phyloP scores from a whole-genome alignment of 1,140 invertebrate genomes.

The Caenorhabditis brenneri region DNA sequence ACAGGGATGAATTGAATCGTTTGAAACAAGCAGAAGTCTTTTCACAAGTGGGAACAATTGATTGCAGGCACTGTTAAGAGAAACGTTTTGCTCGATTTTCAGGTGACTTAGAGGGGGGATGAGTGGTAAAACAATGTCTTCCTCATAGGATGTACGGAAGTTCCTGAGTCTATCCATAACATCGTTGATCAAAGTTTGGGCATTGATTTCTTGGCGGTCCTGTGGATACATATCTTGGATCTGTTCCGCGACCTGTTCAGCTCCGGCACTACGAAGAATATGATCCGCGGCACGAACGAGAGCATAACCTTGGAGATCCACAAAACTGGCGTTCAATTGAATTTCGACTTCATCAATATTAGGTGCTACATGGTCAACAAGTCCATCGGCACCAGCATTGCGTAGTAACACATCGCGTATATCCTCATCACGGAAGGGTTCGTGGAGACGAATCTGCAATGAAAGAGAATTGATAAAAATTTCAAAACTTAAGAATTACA shows the following conservation, averaged over 20 bases:
- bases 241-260: not conserved
- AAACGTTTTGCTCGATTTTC: slow-evolving; percentile 36
- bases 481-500: too few species aligned
- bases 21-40: slow-evolving; percentile 80
- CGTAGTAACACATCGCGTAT: not conserved
- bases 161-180: not conserved
- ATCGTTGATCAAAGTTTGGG: not conserved
- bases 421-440: not conserved
- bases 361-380: not conserved
- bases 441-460: not conserved
- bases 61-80: slow-evolving; percentile 36
- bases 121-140: not conserved
- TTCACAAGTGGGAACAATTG: slow-evolving; percentile 78
- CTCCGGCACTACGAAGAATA: not conserved
- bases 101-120: slow-evolving; percentile 14
- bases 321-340: not conserved
- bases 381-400: not conserved
- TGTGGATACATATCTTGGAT: not conserved
- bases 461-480: too few species aligned
- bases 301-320: not conserved
- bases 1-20: slow-evolving; percentile 83
- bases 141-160: not conserved
- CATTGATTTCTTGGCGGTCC: not conserved
- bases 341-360: not conserved
- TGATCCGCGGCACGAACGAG: not conserved